Evolutionary conservation across 2,113 vertebrate species (phyloP), one percentile per base, ranked within the genome.

Genomic region (Himantopus leucocephalus): DNA sequence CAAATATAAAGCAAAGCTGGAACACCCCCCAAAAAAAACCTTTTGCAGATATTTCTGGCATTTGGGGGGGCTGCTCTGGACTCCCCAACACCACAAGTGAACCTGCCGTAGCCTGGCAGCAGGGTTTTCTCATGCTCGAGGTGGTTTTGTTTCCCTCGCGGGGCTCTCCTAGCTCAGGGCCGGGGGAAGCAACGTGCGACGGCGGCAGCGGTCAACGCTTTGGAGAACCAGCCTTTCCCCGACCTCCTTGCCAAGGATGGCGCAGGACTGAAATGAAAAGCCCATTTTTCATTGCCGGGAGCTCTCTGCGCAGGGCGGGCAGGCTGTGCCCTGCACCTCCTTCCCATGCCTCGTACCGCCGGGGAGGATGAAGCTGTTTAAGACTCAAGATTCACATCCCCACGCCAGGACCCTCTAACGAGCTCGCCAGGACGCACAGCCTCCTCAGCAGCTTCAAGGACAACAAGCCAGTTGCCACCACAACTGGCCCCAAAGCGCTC

Each of bases 171-270:
- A 17, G 70, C 23, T 45, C 41, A 5, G 53, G 29, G 34, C 24
- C 0, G 0, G 21, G n/a, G 34, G 39, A 32, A 32, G 8, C 1
- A 1, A 23, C 2, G 7, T 2, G 14, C 3, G 2, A 35, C 24
- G n/a, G 35, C 7, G 14, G n/a, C 41, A 43, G 13, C 1, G 1
- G 60, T 4, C 35, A 70, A 0, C 0, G 0, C 48, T 21, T 34
- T 0, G 3, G 34, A 45, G 43, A 39, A 22, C 29, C 47, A 35
- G 58, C 6, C 26, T 72, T 74, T 23, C 27, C 75, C 56, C 32
- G 23, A 24, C 7, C 19, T 24, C 15, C 32, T 35, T 32, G 60
- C 53, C 34, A 29, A 79, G 30, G 23, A 4, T 20, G 35, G 27
- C 41, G 20, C 35, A 20, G 35, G 15, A 22, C 4, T 14, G 43